Evolutionary conservation across 2,888 invertebrate species (phyloP), one percentile per base, ranked within the genome.

Genomic region (Cataglyphis albicans): DNA sequence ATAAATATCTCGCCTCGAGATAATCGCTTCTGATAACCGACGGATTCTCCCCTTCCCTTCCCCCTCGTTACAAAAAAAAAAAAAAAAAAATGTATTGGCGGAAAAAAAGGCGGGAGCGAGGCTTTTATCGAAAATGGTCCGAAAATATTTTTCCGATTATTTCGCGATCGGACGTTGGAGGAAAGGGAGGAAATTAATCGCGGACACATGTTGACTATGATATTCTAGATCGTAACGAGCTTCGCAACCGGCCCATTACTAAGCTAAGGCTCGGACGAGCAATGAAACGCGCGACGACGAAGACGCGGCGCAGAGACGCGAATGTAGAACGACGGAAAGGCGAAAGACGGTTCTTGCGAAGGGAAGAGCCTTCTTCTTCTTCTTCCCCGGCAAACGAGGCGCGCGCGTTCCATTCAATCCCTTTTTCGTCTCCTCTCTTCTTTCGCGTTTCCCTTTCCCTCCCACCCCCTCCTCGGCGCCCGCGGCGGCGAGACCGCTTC

Each of bases 361-460:
- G 68, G 59, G 67, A 76, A 38, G 67, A 68, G 25, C 1, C 59
- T 63, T 25, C 64, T 55, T 25, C 59, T 63, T 35, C 72, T 44
- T 21, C 65, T 35, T n/a, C 32, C 15, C 25, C 32, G 25, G 18
- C 44, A 35, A 48, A 10, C 25, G 29, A 38, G 25, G 15, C 32
- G 67, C 55, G 67, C 55, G 52, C 81, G 82, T 67, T 73, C 81
- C 65, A 73, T 76, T 72, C 67, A 7, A 72, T 83, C 86, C 85
- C 85, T 83, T 83, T 88, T 85, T 84, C 88, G 78, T 90, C 78
- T 83, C 68, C 87, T 72, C 78, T 89, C 89, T 87, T 90, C 85
- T 89, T 89, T 89, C 89, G 90, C 89, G 90, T 87, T 89, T 21
- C 21, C 21, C 21, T 21, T 21, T 84, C 85, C 61, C 75, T 87